These are phyloP conservation scores for Pectinophora gossypiella DNA, from an alignment of 1,140 invertebrate species.

Conservation along the genomic window DNA sequence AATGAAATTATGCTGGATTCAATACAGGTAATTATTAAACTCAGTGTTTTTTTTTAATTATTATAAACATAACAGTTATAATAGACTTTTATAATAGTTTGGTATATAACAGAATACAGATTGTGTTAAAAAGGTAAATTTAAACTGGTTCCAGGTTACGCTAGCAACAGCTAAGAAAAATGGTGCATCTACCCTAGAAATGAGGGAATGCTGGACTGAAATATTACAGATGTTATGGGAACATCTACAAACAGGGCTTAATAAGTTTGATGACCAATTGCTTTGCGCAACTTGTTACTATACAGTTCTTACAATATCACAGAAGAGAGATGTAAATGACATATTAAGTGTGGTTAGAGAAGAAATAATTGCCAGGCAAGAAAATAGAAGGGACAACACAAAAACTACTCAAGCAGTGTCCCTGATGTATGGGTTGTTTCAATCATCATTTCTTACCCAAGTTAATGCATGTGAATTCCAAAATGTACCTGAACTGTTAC, in stretches of 20 bases:
- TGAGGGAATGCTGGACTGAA: conserved; percentile 23
- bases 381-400: conserved; percentile 3
- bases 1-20: neutral
- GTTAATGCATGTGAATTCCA: neutral
- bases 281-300: conserved; percentile 55
- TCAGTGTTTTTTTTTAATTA: no score
- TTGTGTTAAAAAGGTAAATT: no score
- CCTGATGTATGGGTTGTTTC: conserved; percentile 64
- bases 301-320: conserved; percentile 29
- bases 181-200: conserved; percentile 8
- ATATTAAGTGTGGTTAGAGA: conserved; percentile 31
- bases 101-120: no score
- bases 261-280: conserved; percentile 53
- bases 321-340: conserved; percentile 30
- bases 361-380: conserved; percentile 21
- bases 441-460: conserved; percentile 51
- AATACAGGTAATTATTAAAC: neutral
- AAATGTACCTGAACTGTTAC: neutral
- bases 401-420: conserved; percentile 25
- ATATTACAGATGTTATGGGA: conserved; percentile 40
- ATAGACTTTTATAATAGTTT: no score
- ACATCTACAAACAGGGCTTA: conserved; percentile 36
- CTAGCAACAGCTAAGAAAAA: conserved; percentile 29
- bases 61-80: no score
- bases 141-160: conserved; percentile 38